A percentile compares a stretch with the other conserved stretches of the same genome.
These are phyloP conservation scores for Tetramorium parvispinum DNA, from an alignment of 1,140 invertebrate genomes.

Conservation along the genomic window DNA sequence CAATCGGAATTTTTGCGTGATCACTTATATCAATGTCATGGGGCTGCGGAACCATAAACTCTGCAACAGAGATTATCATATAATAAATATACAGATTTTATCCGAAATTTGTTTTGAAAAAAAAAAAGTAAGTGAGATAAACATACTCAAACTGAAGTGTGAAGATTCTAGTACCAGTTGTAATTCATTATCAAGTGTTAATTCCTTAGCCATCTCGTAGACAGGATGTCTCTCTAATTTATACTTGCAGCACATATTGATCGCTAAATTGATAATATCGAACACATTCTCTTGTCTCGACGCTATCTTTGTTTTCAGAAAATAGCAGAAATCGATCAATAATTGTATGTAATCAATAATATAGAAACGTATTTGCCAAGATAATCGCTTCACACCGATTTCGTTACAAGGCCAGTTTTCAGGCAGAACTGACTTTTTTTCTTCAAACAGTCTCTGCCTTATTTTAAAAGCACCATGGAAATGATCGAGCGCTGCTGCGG, in stretches of 20 bases:
- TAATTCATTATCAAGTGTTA: conserved; percentile 58
- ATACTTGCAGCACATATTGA: conserved; percentile 68
- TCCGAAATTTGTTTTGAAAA: background rate
- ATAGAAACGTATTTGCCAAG: conserved; percentile 67
- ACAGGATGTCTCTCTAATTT: conserved; percentile 75
- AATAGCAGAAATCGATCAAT: conserved; percentile 76
- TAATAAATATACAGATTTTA: conserved; percentile 10
- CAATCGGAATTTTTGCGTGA: background rate
- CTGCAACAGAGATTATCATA: conserved; percentile 64
- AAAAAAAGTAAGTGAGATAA: background rate
- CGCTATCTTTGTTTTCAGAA: conserved; percentile 57
- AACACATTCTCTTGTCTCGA: conserved; percentile 40
- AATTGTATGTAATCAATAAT: conserved; percentile 74
- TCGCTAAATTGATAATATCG: conserved; percentile 61
- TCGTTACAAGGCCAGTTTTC: background rate
- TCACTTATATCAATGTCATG: conserved; percentile 64
- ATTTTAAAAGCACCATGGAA: conserved; percentile 80
- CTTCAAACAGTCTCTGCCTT: conserved; percentile 66
- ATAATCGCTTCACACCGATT: background rate
- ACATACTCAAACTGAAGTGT: conserved; percentile 52
- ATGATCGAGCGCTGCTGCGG: conserved; percentile 72
- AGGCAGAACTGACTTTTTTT: conserved; percentile 64
- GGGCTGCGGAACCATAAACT: conserved; percentile 65
- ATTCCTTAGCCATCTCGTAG: conserved; percentile 67
- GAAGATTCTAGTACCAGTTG: conserved; percentile 3